Evolutionary conservation across 2,113 vertebrate species (phyloP).

Genomic region (Oncorhynchus gorbuscha): DNA sequence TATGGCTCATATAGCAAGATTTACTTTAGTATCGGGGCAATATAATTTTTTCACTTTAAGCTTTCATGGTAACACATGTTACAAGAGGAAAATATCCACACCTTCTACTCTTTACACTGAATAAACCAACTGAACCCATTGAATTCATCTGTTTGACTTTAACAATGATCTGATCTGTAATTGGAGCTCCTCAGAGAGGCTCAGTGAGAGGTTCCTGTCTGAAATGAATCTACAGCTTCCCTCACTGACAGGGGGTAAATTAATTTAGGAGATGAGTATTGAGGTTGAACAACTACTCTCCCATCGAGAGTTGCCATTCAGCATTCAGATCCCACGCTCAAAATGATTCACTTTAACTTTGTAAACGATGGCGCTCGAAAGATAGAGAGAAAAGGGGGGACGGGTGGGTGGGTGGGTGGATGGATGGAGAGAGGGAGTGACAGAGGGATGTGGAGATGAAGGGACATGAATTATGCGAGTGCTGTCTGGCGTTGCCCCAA

Average conservation of each 20-base stretch:
- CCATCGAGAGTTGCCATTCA: slow-evolving; percentile 35
- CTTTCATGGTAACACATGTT: too few relatives aligned
- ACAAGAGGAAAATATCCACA: too few relatives aligned
- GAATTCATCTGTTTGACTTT: not conserved
- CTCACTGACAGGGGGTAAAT: not conserved
- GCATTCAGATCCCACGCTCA: not conserved
- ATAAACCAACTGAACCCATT: not conserved
- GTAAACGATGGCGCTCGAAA: slow-evolving; percentile 13
- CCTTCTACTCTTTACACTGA: too few relatives aligned
- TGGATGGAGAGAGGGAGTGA: not conserved
- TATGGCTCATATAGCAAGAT: too few relatives aligned
- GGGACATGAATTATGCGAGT: slow-evolving; percentile 30
- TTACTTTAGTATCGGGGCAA: too few relatives aligned
- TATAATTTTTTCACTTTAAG: too few relatives aligned
- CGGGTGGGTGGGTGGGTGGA: not conserved
- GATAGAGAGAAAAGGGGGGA: slow-evolving; percentile 7
- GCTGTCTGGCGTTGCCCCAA: not conserved
- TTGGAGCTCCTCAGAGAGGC: not conserved
- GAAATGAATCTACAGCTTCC: slow-evolving; percentile 3
- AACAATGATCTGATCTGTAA: slow-evolving; percentile 23
- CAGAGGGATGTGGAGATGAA: not conserved
- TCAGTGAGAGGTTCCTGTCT: slow-evolving; percentile 1
- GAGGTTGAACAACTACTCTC: slow-evolving; percentile 31
- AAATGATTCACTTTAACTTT: not conserved
- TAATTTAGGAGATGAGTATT: slow-evolving; percentile 19